Percentiles rank a stretch among this genome's conserved stretches.
Conservation (phyloP, 2,113 vertebrate species). For the Gobius niger region DNA sequence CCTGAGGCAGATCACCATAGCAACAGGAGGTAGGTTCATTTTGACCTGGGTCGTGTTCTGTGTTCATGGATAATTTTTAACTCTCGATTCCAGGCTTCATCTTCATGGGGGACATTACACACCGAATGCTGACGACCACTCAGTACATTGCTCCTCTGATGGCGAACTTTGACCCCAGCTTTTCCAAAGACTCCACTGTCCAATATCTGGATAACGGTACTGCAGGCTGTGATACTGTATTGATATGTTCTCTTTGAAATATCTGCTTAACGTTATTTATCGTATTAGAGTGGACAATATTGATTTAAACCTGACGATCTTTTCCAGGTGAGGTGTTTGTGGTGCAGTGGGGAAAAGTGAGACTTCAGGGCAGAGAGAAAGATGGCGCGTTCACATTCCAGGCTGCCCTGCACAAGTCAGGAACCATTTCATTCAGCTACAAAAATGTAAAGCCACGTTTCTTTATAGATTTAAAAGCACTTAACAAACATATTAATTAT, state of each 20-base stretch:
- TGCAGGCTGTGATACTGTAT: no score
- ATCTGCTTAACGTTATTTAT: no score
- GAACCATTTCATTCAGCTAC: slow-evolving; percentile 89
- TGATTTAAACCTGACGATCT: no score
- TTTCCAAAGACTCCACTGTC: slow-evolving; percentile 84
- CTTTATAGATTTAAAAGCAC: neutral
- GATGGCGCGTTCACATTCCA: slow-evolving; percentile 92
- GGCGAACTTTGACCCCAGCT: slow-evolving; percentile 93
- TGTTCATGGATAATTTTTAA: neutral
- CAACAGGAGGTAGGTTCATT: slow-evolving; percentile 82
- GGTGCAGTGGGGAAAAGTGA: slow-evolving; percentile 92
- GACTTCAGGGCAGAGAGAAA: slow-evolving; percentile 83
- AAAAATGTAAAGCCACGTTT: slow-evolving; percentile 81
- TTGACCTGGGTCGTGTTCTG: slow-evolving; percentile 27
- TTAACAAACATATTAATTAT: no score
- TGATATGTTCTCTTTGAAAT: no score
- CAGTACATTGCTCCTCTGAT: slow-evolving; percentile 93
- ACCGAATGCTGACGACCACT: slow-evolving; percentile 88
- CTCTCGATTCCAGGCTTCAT: slow-evolving; percentile 81
- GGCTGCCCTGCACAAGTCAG: slow-evolving; percentile 82
- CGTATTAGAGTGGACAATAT: no score
- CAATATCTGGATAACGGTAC: slow-evolving; percentile 88
- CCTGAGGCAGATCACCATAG: slow-evolving; percentile 89
- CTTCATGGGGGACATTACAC: slow-evolving; percentile 86
- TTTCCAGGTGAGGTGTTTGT: slow-evolving; percentile 86